These are phyloP conservation scores for Ophion ventricosus DNA, from an alignment of 2,888 invertebrate genomes.

Conservation along the genomic window DNA sequence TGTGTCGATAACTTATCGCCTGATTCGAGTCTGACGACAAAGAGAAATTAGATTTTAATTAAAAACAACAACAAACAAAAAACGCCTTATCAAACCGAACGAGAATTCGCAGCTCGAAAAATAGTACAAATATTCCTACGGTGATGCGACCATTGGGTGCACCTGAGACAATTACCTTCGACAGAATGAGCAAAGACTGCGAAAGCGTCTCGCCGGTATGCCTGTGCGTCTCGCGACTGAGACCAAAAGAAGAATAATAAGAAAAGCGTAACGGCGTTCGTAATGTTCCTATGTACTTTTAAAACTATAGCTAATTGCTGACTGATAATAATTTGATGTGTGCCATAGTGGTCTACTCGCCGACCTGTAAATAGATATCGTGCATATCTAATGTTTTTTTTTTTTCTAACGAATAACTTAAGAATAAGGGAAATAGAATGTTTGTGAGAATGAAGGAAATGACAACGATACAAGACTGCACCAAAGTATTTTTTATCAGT, in stretches of 20 bases:
- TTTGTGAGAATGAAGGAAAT: background rate
- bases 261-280: conserved; percentile 39
- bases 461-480: conserved; percentile 39
- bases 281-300: conserved; percentile 59
- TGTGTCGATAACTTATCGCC: conserved; percentile 59
- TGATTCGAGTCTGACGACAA: conserved; percentile 28
- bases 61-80: conserved; percentile 40
- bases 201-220: conserved; percentile 18
- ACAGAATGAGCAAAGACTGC: conserved; percentile 23
- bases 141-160: background rate
- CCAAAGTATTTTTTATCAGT: conserved; percentile 64
- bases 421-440: background rate
- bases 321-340: conserved; percentile 12
- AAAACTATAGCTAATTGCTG: conserved; percentile 3
- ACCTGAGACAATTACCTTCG: conserved; percentile 20
- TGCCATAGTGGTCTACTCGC: conserved; percentile 44
- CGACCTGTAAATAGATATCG: conserved; percentile 52
- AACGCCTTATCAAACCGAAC: conserved; percentile 57
- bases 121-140: conserved; percentile 64
- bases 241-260: conserved; percentile 30
- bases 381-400: conserved; percentile 31
- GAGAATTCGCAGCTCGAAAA: conserved; percentile 9
- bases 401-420: conserved; percentile 8
- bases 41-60: conserved; percentile 50
- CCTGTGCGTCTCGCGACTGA: conserved; percentile 3